A percentile compares a stretch with the other conserved stretches of the same genome.
Conservation (phyloP, 2,888 invertebrate genomes). For the Synergus umbraculus region DNA sequence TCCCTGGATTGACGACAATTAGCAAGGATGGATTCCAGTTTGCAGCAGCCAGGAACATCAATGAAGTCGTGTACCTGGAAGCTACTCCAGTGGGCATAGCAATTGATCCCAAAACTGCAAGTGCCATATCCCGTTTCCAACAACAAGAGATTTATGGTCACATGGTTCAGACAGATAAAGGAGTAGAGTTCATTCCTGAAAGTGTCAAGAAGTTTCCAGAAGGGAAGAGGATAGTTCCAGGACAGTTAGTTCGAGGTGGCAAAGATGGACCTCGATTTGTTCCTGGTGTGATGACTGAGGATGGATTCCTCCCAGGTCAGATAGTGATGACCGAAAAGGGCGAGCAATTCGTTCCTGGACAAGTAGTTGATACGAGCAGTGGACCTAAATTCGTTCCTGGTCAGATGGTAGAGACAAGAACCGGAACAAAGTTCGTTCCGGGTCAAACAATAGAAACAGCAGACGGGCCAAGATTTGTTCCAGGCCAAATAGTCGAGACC, state of each 20-base stretch:
- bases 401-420: slow-evolving; percentile 85
- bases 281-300: slow-evolving; percentile 84
- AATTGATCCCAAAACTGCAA: slow-evolving; percentile 79
- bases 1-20: slow-evolving; percentile 80
- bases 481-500: slow-evolving; percentile 87
- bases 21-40: slow-evolving; percentile 80
- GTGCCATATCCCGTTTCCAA: slow-evolving; percentile 76
- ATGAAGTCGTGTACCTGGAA: slow-evolving; percentile 80
- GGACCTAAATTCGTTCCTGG: slow-evolving; percentile 88
- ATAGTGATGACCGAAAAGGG: slow-evolving; percentile 84
- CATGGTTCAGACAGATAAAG: slow-evolving; percentile 83
- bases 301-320: slow-evolving; percentile 85
- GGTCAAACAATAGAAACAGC: slow-evolving; percentile 86
- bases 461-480: slow-evolving; percentile 87
- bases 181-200: slow-evolving; percentile 84
- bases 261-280: slow-evolving; percentile 83
- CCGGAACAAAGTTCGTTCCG: slow-evolving; percentile 83
- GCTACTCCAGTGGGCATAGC: slow-evolving; percentile 80
- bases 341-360: slow-evolving; percentile 85
- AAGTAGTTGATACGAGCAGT: slow-evolving; percentile 84
- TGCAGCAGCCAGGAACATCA: slow-evolving; percentile 80
- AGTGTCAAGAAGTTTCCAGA: slow-evolving; percentile 76
- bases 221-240: slow-evolving; percentile 82
- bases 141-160: slow-evolving; percentile 81
- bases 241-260: slow-evolving; percentile 82